Base-by-base conservation (phyloP, 2,113 vertebrate species). In the Hyla sarda region DNA sequence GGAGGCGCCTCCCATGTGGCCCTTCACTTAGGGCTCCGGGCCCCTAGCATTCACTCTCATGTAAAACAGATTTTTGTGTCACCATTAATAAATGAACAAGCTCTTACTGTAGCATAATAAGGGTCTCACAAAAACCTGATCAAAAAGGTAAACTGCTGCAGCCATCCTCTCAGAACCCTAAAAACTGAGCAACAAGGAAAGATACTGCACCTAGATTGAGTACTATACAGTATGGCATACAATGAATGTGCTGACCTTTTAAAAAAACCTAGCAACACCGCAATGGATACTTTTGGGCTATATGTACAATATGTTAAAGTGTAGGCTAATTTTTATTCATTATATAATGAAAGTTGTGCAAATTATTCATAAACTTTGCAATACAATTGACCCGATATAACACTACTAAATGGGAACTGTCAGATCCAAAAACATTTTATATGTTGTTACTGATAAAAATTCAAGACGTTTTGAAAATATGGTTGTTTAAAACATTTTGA, bases 51-150 rank as follows among this genome's bases (percentile, higher is more conserved):
- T 69, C 16, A 34, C 65, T 62, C 58, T 69, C 30, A 69, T 69
- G 65, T 69, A 69, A 69, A 34, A 69, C 65, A 69, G 65, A 19
- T 69, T 32, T 67, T 32, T 67, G 14, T 67, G 62, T 67, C 62
- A 67, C 28, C 28, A 67, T 67, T 69, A 69, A 69, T 69, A 34
- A 69, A 69, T 17, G 65, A 34, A 69, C 65, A 69, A 69, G 65
- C 21, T 34, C 16, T 69, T 34, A 69, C 65, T 34, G 30, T 34
- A 69, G 65, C 65, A 69, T 69, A 69, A 69, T 69, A 69, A 34
- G 65, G 30, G 65, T 32, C 65, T 34, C 65, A 69, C 34, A 69
- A 69, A 34, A 69, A 30, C 5, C 65, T 69, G 30, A 69, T 21
- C 65, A 69, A 32, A 34, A 69, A 19, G 65, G 32, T 34, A 32